Base-by-base conservation (phyloP, 92 coral and sea anemone genomes). In the Pocillopora grandis region DNA sequence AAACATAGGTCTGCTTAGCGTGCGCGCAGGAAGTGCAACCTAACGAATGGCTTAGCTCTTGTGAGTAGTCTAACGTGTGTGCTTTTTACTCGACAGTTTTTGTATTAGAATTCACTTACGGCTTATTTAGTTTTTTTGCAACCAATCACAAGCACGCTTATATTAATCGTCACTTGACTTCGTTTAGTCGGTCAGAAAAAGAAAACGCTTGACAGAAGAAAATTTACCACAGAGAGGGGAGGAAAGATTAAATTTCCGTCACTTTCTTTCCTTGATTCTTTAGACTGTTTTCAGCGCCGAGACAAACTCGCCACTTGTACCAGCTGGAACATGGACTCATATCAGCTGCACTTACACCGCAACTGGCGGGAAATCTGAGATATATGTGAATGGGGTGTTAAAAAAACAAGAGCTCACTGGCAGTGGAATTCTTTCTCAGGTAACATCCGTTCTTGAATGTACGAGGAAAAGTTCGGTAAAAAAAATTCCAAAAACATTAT, bases 271-370 rank as follows among this genome's bases (percentile, higher is more conserved):
- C 10, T 60, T 36, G 10, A 31, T 80, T 42, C 74, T 68, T 20
- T 81, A 97, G 99, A 97, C 99, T 12, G 92, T 97, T 61, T 97
- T 97, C 65, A 97, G 99, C 63, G 95, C 89, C 42, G 85, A 88
- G 13, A 94, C 99, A 1, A 82, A 62, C 62, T 86, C 91, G 15
- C 80, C 97, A 14, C 97, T 97, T 36, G 95, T 97, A 74, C 98
- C 94, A 57, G 95, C 99, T 15, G 94, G 92, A 57, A 90, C 93
- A 69, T 97, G 99, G 99, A 94, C 98, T 5, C 99, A 97, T 65
- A 84, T 97, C 88, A 85, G 97, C 67, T 95, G 94, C 48, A 97
- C 99, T 2, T 97, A 94, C 89, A 74, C 81, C 36, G 83, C 88
- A 5, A 65, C 82, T 33, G 94, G 93, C 35, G 96, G 98, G 12